phyloP scores from a whole-genome alignment of 2,113 vertebrate species.

The Rhipidura dahli region DNA sequence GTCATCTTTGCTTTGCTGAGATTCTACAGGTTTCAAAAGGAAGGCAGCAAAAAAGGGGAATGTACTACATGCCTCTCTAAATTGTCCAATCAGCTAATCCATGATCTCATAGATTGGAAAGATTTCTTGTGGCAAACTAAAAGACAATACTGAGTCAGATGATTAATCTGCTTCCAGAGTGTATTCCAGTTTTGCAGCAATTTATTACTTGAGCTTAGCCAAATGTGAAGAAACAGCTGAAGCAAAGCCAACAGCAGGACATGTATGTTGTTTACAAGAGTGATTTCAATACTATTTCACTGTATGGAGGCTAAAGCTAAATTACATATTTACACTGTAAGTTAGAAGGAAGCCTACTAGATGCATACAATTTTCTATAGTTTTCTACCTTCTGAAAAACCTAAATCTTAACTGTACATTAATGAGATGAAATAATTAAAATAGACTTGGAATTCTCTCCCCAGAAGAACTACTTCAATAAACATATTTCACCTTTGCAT shows the following conservation, averaged over 20 bases:
- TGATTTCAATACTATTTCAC: not conserved
- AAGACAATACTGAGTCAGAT: conserved; percentile 55
- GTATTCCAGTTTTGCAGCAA: conserved; percentile 35
- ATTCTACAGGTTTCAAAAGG: conserved; percentile 1
- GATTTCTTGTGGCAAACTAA: conserved; percentile 40
- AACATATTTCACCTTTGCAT: not conserved
- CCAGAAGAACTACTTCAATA: not conserved
- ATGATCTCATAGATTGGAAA: conserved; percentile 67
- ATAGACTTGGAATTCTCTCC: not conserved
- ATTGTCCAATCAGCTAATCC: conserved; percentile 44
- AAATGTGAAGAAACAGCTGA: conserved; percentile 54
- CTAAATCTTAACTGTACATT: not conserved
- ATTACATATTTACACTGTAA: not conserved
- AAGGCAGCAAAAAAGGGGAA: not conserved
- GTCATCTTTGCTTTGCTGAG: not conserved
- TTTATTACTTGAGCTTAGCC: conserved; percentile 34
- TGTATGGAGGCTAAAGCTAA: not conserved
- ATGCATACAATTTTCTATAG: not conserved
- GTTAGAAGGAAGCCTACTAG: not conserved
- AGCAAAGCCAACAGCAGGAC: conserved; percentile 27
- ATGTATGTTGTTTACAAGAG: not conserved
- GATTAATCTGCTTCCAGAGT: conserved; percentile 52
- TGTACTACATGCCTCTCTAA: not conserved
- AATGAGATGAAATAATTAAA: not conserved
- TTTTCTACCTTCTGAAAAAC: not conserved